Base-by-base conservation (phyloP, 2,113 vertebrate genomes). In the Tragulus kanchil region DNA sequence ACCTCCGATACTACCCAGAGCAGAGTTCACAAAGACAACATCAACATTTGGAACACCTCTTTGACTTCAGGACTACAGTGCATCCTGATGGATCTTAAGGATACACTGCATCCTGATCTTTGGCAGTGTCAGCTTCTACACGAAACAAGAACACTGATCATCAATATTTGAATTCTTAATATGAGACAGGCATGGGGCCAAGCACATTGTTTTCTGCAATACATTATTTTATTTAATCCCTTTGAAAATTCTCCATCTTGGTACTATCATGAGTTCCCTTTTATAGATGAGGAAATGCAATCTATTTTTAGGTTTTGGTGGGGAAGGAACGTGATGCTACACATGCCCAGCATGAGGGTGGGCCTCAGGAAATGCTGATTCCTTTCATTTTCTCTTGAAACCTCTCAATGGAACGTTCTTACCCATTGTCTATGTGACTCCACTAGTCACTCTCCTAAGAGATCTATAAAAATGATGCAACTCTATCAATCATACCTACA, bases 261-360 rank as follows among this genome's bases (percentile, higher is more conserved):
- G 3, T 62, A 56, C 12, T 79, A 28, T 67, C 54, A 62, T 9
- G 19, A 25, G 45, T 13, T 31, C 26, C 36, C 82, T 14, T 45
- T 81, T 67, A 71, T 7, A 89, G 17, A 19, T 62, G 52, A 21
- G 42, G 8, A 73, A 61, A 81, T 0, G 7, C 61, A 78, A 56
- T n/a, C 12, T 8, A 48, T 21, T 78, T 69, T 21, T 26, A 81
- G 69, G 31, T 8, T 45, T 52, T 11, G 21, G 10, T 25, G 26
- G 36, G 2, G 4, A 54, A 26, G 52, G 62, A 26, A 16, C 36
- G 28, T 28, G 3, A 52, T 36, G 8, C 12, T 54, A n/a, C 12
- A 1, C 17, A 16, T 3, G 8, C n/a, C 36, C 73, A 1, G 31
- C 3, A 5, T n/a, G 17, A 79, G 14, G 45, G 2, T 36, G 4